Evolutionary conservation across 2,888 invertebrate genomes (phyloP).

Genomic region (Zygothrica quintamaculata): DNA sequence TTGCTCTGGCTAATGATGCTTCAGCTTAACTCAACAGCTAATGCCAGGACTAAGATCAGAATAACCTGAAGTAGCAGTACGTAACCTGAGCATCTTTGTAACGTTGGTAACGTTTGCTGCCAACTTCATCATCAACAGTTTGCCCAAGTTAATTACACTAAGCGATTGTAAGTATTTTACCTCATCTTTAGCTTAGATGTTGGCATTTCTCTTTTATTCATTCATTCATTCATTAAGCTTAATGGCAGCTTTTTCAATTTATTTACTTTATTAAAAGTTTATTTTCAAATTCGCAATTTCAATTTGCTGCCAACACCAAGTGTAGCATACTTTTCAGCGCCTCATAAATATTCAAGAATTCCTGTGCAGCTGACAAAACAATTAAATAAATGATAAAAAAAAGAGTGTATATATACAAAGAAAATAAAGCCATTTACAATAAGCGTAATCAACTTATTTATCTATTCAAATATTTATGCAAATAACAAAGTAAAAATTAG

Average conservation of each 20-base stretch:
- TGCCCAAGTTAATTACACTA: constrained; percentile 72
- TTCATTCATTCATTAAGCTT: constrained; percentile 33
- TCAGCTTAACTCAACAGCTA: constrained; percentile 37
- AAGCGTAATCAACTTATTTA: constrained; percentile 23
- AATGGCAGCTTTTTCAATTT: constrained; percentile 46
- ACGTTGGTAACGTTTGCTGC: constrained; percentile 35
- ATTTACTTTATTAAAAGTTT: constrained; percentile 65
- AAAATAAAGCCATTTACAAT: constrained; percentile 27
- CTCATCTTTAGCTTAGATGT: constrained; percentile 35
- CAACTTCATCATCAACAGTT: constrained; percentile 66
- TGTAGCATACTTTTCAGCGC: constrained; percentile 60
- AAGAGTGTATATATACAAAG: too few relatives aligned
- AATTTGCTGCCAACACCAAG: constrained; percentile 29
- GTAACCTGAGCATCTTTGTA: constrained; percentile 5
- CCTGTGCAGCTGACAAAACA: constrained; percentile 17
- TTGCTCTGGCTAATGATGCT: constrained; percentile 60
- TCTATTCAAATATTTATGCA: constrained; percentile 23
- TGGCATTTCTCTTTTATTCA: constrained; percentile 26
- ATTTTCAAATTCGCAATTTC: constrained; percentile 21
- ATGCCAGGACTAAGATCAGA: constrained; percentile 16
- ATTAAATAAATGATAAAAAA: constrained; percentile 5
- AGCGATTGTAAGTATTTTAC: constrained; percentile 57
- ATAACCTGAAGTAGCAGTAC: not conserved
- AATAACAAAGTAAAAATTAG: too few relatives aligned
- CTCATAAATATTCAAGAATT: constrained; percentile 61